Evolutionary conservation across 1,140 invertebrate species (phyloP), one percentile per base, ranked within the genome.

Genomic region (Drosophila parvula): DNA sequence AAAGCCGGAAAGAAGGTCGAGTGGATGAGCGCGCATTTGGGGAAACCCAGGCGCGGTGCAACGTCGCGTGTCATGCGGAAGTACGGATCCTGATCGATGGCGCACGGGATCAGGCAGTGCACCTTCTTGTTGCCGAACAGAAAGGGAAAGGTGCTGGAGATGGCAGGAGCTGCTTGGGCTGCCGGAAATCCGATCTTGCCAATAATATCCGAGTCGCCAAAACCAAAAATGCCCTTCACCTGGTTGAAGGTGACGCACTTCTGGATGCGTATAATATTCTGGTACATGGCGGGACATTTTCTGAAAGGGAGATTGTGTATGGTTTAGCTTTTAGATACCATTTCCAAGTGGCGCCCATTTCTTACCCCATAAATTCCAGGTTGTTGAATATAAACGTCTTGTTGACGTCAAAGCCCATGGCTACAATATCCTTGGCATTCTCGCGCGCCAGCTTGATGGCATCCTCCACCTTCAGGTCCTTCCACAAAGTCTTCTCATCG

Each of bases 81-180:
- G 92, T 99, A 99, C 0, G 99, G 99, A 93, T 99, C 99, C 94
- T 99, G 99, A 94, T 99, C 99, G 85, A 99, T 99, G 32, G 98
- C 99, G 93, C 98, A 99, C 0, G 99, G 99, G 75, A 99, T 99
- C 2, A 99, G 93, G 90, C 98, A 99, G 6, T 96, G 96, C 1
- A 94, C 94, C 91, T 98, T 97, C 55, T 95, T 95, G 59, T 95
- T 94, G 4, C 94, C 95, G 92, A 99, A 99, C 78, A 99, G 98
- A 59, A 96, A 95, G 0, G 99, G 99, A 93, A 99, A 99, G n/a
- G 97, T 96, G 10, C 96, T 96, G 1, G 97, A 97, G 86, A 99
- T 95, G 11, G 97, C 96, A 1, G 99, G 99, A 0, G 98, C 97
- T 9, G 98, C 99, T 93, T 99, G 98, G 56, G 98, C 96, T 0